Percentiles rank a stretch among this genome's conserved stretches.
Evolutionary conservation across 1,140 invertebrate genomes (phyloP).

Genomic region (Polypedilum pembai): DNA sequence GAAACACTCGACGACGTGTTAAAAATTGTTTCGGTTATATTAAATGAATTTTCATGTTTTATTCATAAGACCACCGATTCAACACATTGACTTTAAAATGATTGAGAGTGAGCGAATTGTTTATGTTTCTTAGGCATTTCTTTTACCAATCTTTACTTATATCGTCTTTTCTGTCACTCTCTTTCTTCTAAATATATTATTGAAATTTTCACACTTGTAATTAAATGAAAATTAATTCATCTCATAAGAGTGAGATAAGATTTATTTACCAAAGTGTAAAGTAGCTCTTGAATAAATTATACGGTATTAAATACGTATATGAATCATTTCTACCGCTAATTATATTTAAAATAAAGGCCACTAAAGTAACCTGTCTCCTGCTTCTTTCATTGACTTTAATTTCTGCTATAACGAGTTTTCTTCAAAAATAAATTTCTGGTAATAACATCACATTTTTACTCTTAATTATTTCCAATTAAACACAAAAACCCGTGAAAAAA

Average conservation of each 20-base stretch:
- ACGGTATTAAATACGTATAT: conserved; percentile 5
- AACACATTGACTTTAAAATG: conserved; percentile 3
- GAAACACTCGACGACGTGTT: background rate
- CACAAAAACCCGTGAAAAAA: conserved; percentile 8
- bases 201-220: no score
- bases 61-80: background rate
- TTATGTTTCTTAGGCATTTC: no score
- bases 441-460: conserved; percentile 13
- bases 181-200: no score
- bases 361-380: background rate
- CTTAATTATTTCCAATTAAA: conserved; percentile 26
- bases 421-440: background rate
- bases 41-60: background rate
- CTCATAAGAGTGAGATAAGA: no score
- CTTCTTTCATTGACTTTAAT: no score
- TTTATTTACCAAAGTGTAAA: background rate
- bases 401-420: background rate
- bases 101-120: background rate
- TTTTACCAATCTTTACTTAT: no score
- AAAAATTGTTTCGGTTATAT: no score
- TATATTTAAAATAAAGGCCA: conserved; percentile 6
- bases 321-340: conserved; percentile 23
- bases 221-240: no score
- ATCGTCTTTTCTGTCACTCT: no score
- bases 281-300: conserved; percentile 21